Evolutionary conservation across 2,888 invertebrate genomes (phyloP).

Genomic region (Drosophila anceps): DNA sequence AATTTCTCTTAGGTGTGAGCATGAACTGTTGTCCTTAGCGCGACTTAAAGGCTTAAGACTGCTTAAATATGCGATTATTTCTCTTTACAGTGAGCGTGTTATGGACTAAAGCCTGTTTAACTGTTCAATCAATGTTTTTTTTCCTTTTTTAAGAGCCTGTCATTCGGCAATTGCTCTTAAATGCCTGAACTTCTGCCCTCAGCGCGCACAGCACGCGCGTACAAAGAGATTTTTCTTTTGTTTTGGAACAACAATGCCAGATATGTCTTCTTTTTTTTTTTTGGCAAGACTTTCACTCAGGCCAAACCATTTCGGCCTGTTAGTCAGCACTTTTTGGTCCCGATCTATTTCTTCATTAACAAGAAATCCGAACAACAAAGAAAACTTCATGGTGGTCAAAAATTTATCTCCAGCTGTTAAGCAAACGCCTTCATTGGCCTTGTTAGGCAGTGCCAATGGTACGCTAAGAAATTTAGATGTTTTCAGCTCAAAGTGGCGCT

Average conservation of each 20-base stretch:
- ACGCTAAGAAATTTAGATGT: slow-evolving; percentile 3
- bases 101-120: neutral
- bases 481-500: slow-evolving; percentile 67
- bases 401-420: slow-evolving; percentile 69
- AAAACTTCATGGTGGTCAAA: slow-evolving; percentile 73
- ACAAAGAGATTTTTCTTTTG: slow-evolving; percentile 21
- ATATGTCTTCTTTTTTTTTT: slow-evolving; percentile 56
- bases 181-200: slow-evolving; percentile 12
- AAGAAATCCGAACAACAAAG: slow-evolving; percentile 46
- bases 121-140: neutral
- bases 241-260: slow-evolving; percentile 64
- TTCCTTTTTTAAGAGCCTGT: slow-evolving; percentile 2
- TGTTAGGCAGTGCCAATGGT: slow-evolving; percentile 41
- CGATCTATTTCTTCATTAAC: slow-evolving; percentile 78
- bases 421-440: slow-evolving; percentile 73
- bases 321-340: slow-evolving; percentile 59
- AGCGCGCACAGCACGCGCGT: slow-evolving; percentile 42
- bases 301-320: slow-evolving; percentile 46
- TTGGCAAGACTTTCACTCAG: slow-evolving; percentile 71
- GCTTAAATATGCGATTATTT: neutral
- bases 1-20: slow-evolving; percentile 44
- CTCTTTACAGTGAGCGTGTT: neutral
- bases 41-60: neutral
- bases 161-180: slow-evolving; percentile 10
- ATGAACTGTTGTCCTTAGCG: neutral